Conservation (phyloP, 2,888 invertebrate species). For the Hylaea fasciaria region DNA sequence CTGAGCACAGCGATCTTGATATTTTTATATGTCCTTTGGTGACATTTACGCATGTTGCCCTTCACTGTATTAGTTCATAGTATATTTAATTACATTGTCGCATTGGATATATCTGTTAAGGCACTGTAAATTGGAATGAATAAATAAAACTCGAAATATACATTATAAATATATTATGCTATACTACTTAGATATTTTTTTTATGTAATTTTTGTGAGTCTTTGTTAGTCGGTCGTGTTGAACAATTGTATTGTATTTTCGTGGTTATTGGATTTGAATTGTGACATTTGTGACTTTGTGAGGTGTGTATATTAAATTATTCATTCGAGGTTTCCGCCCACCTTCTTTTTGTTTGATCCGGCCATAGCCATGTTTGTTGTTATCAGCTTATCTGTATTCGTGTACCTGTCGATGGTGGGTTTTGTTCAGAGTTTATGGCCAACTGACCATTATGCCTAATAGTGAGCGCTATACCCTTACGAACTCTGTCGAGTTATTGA, state of each 20-base stretch:
- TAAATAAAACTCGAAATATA: too few relatives aligned
- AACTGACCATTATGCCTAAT: too few relatives aligned
- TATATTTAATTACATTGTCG: too few relatives aligned
- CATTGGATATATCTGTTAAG: too few relatives aligned
- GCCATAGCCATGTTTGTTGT: conserved; percentile 10
- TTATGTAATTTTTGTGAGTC: background rate
- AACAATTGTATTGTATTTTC: conserved; percentile 16
- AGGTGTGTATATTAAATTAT: conserved; percentile 22
- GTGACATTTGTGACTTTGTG: conserved; percentile 10
- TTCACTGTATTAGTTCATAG: too few relatives aligned
- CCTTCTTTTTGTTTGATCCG: conserved; percentile 29
- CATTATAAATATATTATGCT: too few relatives aligned
- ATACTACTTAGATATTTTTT: background rate
- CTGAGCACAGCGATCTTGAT: too few relatives aligned
- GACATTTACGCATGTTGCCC: too few relatives aligned
- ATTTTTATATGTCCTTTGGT: too few relatives aligned
- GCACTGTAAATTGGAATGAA: too few relatives aligned
- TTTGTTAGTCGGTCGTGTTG: conserved; percentile 14
- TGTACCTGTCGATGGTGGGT: background rate
- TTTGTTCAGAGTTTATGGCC: background rate
- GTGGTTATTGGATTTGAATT: conserved; percentile 18
- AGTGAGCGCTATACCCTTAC: too few relatives aligned
- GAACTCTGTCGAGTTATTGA: too few relatives aligned
- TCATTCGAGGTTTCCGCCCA: conserved; percentile 42
- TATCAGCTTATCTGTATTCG: background rate